Conservation (phyloP, 2,888 invertebrate genomes). For the Ophion slaviceki region DNA sequence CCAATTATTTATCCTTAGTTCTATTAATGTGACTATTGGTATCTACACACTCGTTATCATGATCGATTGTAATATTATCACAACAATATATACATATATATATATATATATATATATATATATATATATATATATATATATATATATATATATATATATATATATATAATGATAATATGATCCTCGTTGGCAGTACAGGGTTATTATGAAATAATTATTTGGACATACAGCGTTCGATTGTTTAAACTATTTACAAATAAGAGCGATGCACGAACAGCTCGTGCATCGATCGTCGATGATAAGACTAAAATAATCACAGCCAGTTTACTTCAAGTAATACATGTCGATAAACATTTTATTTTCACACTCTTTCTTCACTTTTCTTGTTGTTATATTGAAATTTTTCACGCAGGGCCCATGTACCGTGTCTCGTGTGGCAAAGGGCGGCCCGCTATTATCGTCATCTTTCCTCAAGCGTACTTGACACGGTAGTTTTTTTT, state of each 20-base stretch:
- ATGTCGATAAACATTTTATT: slow-evolving; percentile 70
- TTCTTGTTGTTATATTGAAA: too few species aligned
- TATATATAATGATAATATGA: slow-evolving; percentile 41
- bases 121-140: too few species aligned
- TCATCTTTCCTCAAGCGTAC: background rate
- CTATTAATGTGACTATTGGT: slow-evolving; percentile 71
- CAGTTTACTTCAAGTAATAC: slow-evolving; percentile 78
- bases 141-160: too few species aligned
- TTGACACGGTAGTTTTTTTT: slow-evolving; percentile 5
- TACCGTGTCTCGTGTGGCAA: background rate
- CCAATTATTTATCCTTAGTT: slow-evolving; percentile 34
- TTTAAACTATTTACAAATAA: slow-evolving; percentile 65
- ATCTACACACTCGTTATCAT: background rate
- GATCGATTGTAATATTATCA: slow-evolving; percentile 28
- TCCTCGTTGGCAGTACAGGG: slow-evolving; percentile 56
- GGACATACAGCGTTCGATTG: slow-evolving; percentile 59
- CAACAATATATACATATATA: slow-evolving; percentile 1
- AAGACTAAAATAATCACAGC: slow-evolving; percentile 82
- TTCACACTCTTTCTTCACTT: background rate
- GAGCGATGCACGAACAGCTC: slow-evolving; percentile 11
- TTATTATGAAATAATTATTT: slow-evolving; percentile 40
- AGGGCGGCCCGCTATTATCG: too few species aligned
- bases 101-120: too few species aligned
- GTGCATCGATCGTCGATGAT: slow-evolving; percentile 69
- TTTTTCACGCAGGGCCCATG: too few species aligned